Percentiles rank a stretch among this genome's conserved stretches.
Conservation (phyloP, 23 tunicate species). For the Trididemnum clinides region DNA sequence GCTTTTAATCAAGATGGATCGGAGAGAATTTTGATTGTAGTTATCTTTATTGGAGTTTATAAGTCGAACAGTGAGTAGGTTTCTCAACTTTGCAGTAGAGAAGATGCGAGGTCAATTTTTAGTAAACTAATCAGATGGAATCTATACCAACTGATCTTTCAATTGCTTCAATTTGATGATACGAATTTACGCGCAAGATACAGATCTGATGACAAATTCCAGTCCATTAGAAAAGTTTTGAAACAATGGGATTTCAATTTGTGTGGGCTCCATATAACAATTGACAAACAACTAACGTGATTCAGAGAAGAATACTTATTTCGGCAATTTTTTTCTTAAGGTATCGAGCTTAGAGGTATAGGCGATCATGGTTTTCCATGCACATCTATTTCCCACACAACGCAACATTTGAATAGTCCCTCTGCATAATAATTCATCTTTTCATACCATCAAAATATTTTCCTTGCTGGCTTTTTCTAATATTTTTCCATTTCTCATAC, state of each 20-base stretch:
- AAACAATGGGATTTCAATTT: background rate
- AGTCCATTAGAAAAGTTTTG: background rate
- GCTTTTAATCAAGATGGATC: background rate
- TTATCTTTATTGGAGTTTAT: background rate
- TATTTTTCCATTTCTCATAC: no score
- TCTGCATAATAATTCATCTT: no score
- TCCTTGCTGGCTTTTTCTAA: no score
- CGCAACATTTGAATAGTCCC: no score
- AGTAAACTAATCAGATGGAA: background rate
- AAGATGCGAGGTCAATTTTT: background rate
- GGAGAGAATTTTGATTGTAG: background rate
- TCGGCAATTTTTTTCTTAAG: background rate
- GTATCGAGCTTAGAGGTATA: no score
- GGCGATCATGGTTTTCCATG: no score
- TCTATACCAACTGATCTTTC: background rate
- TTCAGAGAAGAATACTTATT: background rate
- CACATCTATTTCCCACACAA: no score
- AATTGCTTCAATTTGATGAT: background rate
- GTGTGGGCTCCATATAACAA: background rate
- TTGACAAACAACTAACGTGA: background rate
- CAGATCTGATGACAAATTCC: background rate
- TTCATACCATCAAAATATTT: no score
- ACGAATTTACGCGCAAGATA: background rate
- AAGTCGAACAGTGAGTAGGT: background rate
- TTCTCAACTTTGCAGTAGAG: background rate